Evolutionary conservation across 2,113 vertebrate species (phyloP), one percentile per base, ranked within the genome.

Genomic region (Junco hyemalis): DNA sequence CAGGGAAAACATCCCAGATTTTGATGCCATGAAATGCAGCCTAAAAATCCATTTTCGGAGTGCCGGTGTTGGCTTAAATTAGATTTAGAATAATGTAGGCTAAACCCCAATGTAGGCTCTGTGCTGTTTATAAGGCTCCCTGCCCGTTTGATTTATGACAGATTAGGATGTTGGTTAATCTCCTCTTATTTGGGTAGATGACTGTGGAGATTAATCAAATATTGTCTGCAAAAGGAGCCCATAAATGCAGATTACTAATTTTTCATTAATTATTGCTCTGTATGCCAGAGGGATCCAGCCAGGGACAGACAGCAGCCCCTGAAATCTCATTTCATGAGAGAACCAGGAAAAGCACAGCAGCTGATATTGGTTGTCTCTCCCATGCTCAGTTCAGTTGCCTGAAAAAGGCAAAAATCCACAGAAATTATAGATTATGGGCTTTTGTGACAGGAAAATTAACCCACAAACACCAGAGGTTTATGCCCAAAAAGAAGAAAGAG

Each of bases 131-230:
- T 20, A 45, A 65, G 31, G 69, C 66, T 88, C 70, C 44, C 63
- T 64, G 72, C 42, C 59, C 11, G 9, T 63, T 65, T 90, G 90
- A 92, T 88, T 82, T 77, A 51, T 90, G 76, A 69, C 26, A 93
- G 88, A 83, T 85, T 48, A 88, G 59, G 88, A 88, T 93, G 79
- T 77, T 1, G 4, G 47, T 63, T 86, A 88, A 96, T 92, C 88
- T 95, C 87, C 31, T 77, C 5, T 88, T 87, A 40, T 63, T 88
- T 88, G 71, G 47, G 53, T 68, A 33, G 10, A 63, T 72, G 48
- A 71, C 36, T 31, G 66, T 6, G 31, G 68, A 71, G 82, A 90
- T 93, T 88, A 90, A 92, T 76, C 91, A 76, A 65, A 50, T 31
- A 48, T 13, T 65, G 88, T 88, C 85, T 88, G 82, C 71, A 59